Conservation (phyloP, 1,140 invertebrate genomes). For the Ceratina japonica region DNA sequence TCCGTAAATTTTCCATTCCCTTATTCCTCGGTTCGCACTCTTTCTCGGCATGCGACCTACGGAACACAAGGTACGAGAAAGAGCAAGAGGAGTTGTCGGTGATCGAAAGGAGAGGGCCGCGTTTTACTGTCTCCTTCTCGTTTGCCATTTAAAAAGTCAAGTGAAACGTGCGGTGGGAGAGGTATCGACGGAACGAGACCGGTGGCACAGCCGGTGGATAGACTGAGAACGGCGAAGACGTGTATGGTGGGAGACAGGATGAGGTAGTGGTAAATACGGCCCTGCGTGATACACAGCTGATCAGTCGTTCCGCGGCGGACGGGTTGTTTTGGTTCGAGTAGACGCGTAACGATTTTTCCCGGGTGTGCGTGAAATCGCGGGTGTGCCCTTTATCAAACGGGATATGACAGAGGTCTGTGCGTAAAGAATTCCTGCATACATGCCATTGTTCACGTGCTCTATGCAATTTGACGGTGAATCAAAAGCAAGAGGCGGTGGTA, state of each 20-base stretch:
- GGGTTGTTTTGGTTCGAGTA: constrained; percentile 14
- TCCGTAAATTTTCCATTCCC: constrained; percentile 58
- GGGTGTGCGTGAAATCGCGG: neutral
- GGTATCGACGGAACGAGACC: neutral
- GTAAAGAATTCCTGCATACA: constrained; percentile 18
- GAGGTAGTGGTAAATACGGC: constrained; percentile 41
- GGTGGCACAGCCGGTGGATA: neutral
- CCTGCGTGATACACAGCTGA: constrained; percentile 65
- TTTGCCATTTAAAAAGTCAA: neutral
- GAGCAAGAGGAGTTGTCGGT: neutral
- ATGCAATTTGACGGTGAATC: constrained; percentile 50
- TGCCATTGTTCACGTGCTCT: constrained; percentile 48
- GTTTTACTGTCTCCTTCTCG: neutral
- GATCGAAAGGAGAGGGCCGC: neutral
- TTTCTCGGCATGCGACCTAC: neutral
- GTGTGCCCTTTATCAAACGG: neutral
- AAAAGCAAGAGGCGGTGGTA: constrained; percentile 14
- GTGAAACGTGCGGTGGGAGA: neutral
- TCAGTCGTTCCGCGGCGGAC: constrained; percentile 58
- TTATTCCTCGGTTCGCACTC: constrained; percentile 6
- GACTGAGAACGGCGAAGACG: neutral
- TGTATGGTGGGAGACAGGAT: constrained; percentile 27
- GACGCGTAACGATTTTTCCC: no score
- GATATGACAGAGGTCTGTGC: constrained; percentile 26
- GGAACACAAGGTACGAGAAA: neutral